Conservation (phyloP, 2,797 vertebrate genomes). For the Alectoris magna region DNA sequence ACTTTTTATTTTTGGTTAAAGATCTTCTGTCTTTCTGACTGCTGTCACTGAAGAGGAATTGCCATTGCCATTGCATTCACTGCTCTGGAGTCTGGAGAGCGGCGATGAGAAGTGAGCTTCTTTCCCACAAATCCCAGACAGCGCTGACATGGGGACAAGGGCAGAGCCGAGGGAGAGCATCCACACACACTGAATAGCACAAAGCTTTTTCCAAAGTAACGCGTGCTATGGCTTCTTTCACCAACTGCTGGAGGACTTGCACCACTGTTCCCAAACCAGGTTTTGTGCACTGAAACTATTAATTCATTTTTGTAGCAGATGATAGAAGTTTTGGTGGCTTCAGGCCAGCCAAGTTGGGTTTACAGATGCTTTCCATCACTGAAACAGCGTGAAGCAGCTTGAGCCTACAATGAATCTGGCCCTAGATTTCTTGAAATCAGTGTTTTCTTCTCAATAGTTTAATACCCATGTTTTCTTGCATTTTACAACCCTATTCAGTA, state of each 20-base stretch:
- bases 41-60: background rate
- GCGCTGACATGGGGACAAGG: background rate
- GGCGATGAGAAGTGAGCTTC: background rate
- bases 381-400: conserved; percentile 4
- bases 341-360: background rate
- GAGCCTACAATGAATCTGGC: conserved; percentile 7
- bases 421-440: conserved; percentile 21
- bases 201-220: background rate
- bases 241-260: background rate
- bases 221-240: background rate
- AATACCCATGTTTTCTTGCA: background rate
- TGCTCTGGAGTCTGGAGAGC: background rate
- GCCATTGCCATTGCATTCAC: background rate
- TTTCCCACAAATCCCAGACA: background rate
- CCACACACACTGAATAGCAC: background rate
- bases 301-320: background rate
- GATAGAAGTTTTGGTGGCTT: background rate
- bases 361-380: conserved; percentile 46
- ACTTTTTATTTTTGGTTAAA: background rate
- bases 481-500: conserved; percentile 31
- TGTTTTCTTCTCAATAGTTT: conserved; percentile 14
- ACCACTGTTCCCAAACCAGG: background rate
- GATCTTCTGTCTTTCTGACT: background rate
- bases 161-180: background rate
- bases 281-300: background rate